phyloP scores from a whole-genome alignment of 2,113 vertebrate genomes.

The Anarhynchus alexandrinus region DNA sequence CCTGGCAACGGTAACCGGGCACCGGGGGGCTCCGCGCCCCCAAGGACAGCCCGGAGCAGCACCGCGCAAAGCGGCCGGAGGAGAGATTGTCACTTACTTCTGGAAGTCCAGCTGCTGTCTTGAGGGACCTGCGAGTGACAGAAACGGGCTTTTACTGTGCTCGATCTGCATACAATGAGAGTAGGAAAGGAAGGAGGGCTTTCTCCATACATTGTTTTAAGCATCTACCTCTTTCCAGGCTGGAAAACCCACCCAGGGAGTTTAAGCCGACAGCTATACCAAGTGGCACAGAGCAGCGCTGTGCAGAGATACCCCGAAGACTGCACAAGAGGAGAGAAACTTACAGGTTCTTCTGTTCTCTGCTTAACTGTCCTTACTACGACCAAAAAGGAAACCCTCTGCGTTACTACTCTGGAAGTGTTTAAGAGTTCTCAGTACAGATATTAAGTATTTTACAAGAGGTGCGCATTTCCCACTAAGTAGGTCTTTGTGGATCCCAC shows the following conservation, averaged over 20 bases:
- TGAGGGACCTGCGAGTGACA: not conserved
- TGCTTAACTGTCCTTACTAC: accelerated
- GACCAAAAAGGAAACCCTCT: too few relatives aligned
- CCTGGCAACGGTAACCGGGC: not conserved
- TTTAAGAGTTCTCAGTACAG: not conserved
- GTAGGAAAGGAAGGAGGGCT: not conserved
- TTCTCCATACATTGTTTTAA: not conserved
- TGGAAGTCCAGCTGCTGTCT: not conserved
- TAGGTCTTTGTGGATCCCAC: not conserved
- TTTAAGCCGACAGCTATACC: not conserved
- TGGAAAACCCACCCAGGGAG: not conserved
- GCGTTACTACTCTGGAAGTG: accelerated
- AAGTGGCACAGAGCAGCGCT: accelerated
- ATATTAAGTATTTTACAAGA: accelerated
- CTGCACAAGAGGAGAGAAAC: not conserved
- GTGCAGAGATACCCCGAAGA: accelerated
- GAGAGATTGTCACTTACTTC: accelerated
- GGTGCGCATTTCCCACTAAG: not conserved
- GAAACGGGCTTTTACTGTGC: not conserved
- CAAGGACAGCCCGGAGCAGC: not conserved
- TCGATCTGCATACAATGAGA: not conserved
- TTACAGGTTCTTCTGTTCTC: not conserved
- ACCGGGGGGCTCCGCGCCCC: not conserved
- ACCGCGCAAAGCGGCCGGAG: not conserved
- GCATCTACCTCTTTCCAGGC: not conserved